These are phyloP conservation scores for Kryptolebias ocellatus DNA, from an alignment of 2,797 vertebrate species.

Conservation along the genomic window DNA sequence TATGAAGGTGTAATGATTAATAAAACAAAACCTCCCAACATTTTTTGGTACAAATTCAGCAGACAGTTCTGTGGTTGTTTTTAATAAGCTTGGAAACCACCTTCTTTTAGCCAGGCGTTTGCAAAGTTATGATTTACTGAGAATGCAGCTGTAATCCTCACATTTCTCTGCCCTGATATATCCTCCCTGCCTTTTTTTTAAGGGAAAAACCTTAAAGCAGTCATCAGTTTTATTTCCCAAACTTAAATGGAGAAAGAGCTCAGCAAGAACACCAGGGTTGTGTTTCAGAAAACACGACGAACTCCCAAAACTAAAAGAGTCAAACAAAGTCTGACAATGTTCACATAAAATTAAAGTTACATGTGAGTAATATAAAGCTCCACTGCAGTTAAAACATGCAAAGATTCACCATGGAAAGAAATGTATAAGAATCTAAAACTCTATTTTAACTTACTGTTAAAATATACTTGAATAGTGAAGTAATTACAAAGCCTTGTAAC, in stretches of 20 bases:
- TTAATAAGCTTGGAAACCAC: background rate
- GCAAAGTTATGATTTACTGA: background rate
- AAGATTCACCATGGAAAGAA: too few relatives aligned
- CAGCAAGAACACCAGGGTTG: background rate
- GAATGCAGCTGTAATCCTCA: background rate
- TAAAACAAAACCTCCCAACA: background rate
- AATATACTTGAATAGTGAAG: too few relatives aligned
- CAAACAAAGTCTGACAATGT: background rate
- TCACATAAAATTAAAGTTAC: background rate
- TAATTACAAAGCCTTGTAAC: too few relatives aligned
- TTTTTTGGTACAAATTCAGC: too few relatives aligned
- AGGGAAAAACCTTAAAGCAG: background rate
- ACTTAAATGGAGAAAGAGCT: constrained; percentile 10
- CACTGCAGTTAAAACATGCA: background rate
- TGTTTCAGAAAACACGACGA: background rate
- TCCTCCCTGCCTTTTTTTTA: background rate
- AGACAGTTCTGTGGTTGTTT: too few relatives aligned
- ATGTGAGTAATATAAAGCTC: background rate
- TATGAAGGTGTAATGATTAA: background rate
- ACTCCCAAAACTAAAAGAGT: background rate
- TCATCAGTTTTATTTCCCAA: background rate
- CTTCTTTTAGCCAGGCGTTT: background rate
- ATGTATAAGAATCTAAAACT: too few relatives aligned
- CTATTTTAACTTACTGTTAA: too few relatives aligned
- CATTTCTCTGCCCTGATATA: background rate